Evolutionary conservation across 2,888 invertebrate species (phyloP).

Genomic region (Orchesellides sinensis): DNA sequence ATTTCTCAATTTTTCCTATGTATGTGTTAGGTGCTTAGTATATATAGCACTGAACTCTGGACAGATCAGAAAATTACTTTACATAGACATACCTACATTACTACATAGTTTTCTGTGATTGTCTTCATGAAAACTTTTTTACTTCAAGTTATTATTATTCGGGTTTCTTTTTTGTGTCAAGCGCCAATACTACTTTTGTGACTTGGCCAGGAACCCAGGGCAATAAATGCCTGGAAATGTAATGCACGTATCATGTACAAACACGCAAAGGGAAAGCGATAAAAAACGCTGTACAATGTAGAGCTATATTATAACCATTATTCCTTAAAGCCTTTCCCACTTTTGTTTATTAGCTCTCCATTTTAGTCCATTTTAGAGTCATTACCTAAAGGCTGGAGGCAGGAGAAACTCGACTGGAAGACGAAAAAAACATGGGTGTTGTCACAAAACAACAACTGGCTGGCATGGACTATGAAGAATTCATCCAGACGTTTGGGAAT

Average conservation of each 20-base stretch:
- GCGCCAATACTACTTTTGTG: slow-evolving; percentile 58
- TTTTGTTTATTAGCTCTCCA: slow-evolving; percentile 23
- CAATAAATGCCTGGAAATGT: slow-evolving; percentile 60
- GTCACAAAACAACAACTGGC: slow-evolving; percentile 70
- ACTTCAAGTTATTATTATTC: neutral
- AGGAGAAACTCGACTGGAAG: neutral
- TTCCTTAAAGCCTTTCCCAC: slow-evolving; percentile 23
- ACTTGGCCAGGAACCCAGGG: slow-evolving; percentile 58
- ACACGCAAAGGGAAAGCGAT: neutral
- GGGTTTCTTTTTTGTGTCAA: slow-evolving; percentile 55
- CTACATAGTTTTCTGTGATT: slow-evolving; percentile 3
- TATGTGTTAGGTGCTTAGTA: too few species aligned
- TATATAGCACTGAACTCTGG: too few species aligned
- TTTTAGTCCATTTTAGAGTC: slow-evolving; percentile 25
- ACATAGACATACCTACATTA: neutral
- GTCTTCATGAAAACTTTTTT: slow-evolving; percentile 10
- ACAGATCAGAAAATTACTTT: too few species aligned
- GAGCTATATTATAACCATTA: neutral
- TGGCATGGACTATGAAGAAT: slow-evolving; percentile 72
- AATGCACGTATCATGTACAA: slow-evolving; percentile 4
- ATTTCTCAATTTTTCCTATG: too few species aligned
- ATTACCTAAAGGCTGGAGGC: neutral
- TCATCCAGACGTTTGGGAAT: slow-evolving; percentile 74
- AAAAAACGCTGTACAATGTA: slow-evolving; percentile 33
- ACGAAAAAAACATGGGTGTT: slow-evolving; percentile 33